phyloP scores from a whole-genome alignment of 2,888 invertebrate species.

The Dynastes maya region DNA sequence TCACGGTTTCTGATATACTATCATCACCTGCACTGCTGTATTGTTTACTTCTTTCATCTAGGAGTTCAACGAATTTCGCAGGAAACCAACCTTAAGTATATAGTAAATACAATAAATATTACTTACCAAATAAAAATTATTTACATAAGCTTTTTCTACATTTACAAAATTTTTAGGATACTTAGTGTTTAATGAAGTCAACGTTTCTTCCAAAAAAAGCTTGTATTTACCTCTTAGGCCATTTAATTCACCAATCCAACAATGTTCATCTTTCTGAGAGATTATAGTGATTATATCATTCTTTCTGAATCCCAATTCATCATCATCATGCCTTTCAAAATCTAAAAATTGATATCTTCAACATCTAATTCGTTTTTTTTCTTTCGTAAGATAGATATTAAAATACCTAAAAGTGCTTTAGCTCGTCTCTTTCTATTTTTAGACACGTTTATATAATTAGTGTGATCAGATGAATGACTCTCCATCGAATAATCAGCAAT shows the following conservation, averaged over 20 bases:
- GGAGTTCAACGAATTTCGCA: conserved; percentile 94
- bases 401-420: conserved; percentile 87
- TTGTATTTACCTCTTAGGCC: conserved; percentile 80
- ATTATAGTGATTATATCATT: conserved; percentile 99
- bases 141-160: too few species aligned
- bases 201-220: too few species aligned
- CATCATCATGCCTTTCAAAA: conserved; percentile 98
- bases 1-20: conserved; percentile 95
- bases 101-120: too few species aligned
- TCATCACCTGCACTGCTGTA: conserved; percentile 97
- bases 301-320: conserved; percentile 97
- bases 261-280: conserved; percentile 98
- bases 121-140: too few species aligned
- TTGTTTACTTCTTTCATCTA: conserved; percentile 95
- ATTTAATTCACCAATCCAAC: conserved; percentile 98
- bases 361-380: too few species aligned
- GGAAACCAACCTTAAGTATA: conserved; percentile 86
- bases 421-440: conserved; percentile 91
- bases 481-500: conserved; percentile 97
- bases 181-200: too few species aligned
- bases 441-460: conserved; percentile 95
- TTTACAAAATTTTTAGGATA: too few species aligned
- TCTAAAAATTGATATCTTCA: conserved; percentile 73
- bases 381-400: not conserved
- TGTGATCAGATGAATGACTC: conserved; percentile 94